These are phyloP conservation scores for Drosophila biarmipes DNA, from an alignment of 1,140 invertebrate genomes.

Conservation along the genomic window DNA sequence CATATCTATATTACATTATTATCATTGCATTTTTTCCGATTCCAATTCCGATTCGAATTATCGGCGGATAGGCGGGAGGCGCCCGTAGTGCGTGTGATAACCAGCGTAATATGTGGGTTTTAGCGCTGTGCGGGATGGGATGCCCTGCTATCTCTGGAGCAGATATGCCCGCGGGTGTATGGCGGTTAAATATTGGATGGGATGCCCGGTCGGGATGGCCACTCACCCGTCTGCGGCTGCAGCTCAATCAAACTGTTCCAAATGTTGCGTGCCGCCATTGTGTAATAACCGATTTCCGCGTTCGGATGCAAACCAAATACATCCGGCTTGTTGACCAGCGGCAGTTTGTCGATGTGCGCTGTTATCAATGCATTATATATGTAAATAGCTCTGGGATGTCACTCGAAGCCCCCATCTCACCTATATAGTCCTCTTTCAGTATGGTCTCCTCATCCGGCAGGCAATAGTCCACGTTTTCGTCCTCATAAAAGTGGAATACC, in stretches of 20 bases:
- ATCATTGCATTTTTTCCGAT: conserved; percentile 39
- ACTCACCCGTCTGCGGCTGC: conserved; percentile 93
- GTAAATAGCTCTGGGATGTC: conserved; percentile 45
- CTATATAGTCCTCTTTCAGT: conserved; percentile 89
- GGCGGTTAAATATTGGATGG: conserved; percentile 28
- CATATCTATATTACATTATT: conserved; percentile 47
- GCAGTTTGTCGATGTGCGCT: conserved; percentile 88
- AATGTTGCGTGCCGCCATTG: conserved; percentile 92
- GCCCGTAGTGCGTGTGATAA: conserved; percentile 13
- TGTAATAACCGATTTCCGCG: conserved; percentile 96
- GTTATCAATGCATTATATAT: conserved; percentile 65
- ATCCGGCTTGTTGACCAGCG: conserved; percentile 91
- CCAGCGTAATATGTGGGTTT: not conserved
- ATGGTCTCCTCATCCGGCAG: conserved; percentile 89
- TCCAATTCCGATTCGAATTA: conserved; percentile 49
- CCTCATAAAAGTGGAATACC: conserved; percentile 94
- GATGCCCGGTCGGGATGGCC: not conserved
- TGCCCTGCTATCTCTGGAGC: conserved; percentile 31
- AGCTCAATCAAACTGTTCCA: conserved; percentile 93
- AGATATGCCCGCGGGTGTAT: conserved; percentile 24
- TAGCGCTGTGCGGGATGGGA: not conserved
- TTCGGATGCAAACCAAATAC: conserved; percentile 96
- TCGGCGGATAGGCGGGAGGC: conserved; percentile 21
- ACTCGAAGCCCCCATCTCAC: conserved; percentile 80
- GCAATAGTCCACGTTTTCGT: conserved; percentile 90